Base-by-base conservation (phyloP, 2,888 invertebrate species). In the Pachliopta kotzebuea region DNA sequence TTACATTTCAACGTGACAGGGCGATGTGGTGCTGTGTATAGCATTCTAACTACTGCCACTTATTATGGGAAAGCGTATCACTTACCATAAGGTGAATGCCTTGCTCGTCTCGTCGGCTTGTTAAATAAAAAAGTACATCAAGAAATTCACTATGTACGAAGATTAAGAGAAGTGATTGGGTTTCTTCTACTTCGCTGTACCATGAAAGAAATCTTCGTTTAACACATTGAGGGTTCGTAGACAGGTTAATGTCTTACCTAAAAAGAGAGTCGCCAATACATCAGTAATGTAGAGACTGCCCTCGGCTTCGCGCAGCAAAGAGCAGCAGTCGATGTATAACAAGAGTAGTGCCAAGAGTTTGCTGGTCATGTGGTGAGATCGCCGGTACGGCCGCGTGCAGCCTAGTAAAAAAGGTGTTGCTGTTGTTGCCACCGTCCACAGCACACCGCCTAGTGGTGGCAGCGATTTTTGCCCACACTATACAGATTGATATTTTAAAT, bases 241-340 rank as follows among this genome's bases (percentile, higher is more conserved):
- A 14, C 37, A 37, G 11, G 37, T 21, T 18, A 50, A 57, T 9
- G 17, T 49, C 69, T 70, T n/a, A 78, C 77, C 77, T 14, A 78
- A 66, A 20, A 76, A 69, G 50, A 78, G 58, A 7, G 76, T 75
- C 1, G 71, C 69, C 49, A 76, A 64, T 11, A 78, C 76, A 59
- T 78, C 77, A 2, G 70, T 70, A 4, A 77, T 72, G 53, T 77
- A 73, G 62, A 86, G 63, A 45, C 76, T 73, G 29, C 86, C 86
- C 66, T 81, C 86, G 6, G 79, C 83, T 56, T 79, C 80, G 8
- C 74, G 62, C 62, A 86, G 71, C 52, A 80, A 72, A 67, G 76
- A 75, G 69, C 87, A 85, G 70, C 86, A 86, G 68, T 86, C 85
- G 23, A 75, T 78, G 68, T 85, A 88, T 62, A 87, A 69, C 71